A percentile compares a stretch with the other conserved stretches of the same genome.
Conservation (phyloP, 1,140 invertebrate species). For the Samia ricini region DNA sequence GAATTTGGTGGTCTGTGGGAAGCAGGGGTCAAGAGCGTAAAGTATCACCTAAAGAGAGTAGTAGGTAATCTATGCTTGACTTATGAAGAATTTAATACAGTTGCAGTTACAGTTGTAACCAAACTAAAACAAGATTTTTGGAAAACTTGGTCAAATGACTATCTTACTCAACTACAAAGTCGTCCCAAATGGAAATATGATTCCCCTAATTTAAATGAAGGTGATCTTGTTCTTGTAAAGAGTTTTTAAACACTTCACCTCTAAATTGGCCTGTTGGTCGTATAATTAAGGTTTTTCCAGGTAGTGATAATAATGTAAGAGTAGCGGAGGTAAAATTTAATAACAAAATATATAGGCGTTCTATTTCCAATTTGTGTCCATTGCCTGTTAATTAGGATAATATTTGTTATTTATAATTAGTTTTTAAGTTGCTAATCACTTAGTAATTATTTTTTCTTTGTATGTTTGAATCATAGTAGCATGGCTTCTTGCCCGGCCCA, state of each 20-base stretch:
- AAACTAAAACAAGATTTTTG: conserved; percentile 35
- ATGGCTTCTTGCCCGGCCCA: too few relatives aligned
- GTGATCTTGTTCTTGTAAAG: conserved; percentile 25
- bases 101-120: conserved; percentile 16
- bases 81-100: conserved; percentile 26
- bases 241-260: conserved; percentile 11
- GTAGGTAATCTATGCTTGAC: conserved; percentile 20
- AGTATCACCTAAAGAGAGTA: conserved; percentile 20
- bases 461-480: too few relatives aligned
- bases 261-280: conserved; percentile 16
- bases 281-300: conserved; percentile 11
- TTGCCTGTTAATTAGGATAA: not conserved
- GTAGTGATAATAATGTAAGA: conserved; percentile 8
- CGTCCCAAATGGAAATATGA: conserved; percentile 28
- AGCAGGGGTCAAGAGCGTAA: conserved; percentile 21
- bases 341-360: not conserved
- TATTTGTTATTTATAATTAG: too few relatives aligned
- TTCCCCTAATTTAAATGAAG: conserved; percentile 27
- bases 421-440: too few relatives aligned
- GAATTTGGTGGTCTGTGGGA: conserved; percentile 25
- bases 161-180: conserved; percentile 29
- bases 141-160: conserved; percentile 27
- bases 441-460: too few relatives aligned
- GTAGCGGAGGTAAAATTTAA: conserved; percentile 10
- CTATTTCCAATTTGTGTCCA: not conserved